These are phyloP conservation scores for Selenia dentaria DNA, from an alignment of 2,888 invertebrate genomes.

Conservation along the genomic window DNA sequence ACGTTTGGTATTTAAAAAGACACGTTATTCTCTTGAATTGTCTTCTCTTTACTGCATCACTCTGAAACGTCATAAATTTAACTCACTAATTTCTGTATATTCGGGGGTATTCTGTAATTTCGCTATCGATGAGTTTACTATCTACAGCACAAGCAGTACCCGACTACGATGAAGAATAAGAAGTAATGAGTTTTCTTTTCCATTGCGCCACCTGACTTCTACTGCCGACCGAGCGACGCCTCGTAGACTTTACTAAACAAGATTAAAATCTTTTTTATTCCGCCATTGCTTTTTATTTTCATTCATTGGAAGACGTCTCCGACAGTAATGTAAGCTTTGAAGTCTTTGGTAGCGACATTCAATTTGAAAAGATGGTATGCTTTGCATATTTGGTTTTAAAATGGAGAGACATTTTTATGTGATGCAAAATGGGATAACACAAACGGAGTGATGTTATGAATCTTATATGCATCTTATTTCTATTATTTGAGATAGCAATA, in stretches of 20 bases:
- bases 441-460: background rate
- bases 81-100: no score
- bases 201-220: constrained; percentile 74
- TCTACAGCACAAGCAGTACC: constrained; percentile 43
- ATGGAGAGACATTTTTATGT: constrained; percentile 14
- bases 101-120: no score
- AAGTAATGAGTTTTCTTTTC: constrained; percentile 82
- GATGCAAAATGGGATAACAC: constrained; percentile 15
- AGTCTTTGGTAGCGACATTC: constrained; percentile 26
- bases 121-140: constrained; percentile 47
- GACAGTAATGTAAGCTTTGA: constrained; percentile 27
- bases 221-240: constrained; percentile 55
- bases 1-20: no score
- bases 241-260: constrained; percentile 69
- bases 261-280: constrained; percentile 73
- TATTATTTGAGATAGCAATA: background rate
- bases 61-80: no score
- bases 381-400: constrained; percentile 24
- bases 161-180: constrained; percentile 65
- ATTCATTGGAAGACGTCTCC: constrained; percentile 32
- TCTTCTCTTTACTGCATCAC: no score
- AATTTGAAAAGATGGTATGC: constrained; percentile 22
- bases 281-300: constrained; percentile 39
- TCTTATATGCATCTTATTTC: background rate
- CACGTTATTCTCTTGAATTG: no score